A percentile compares a stretch with the other conserved stretches of the same genome.
Evolutionary conservation across 2,797 vertebrate genomes (phyloP).

Genomic region (Adelosebastes latens): DNA sequence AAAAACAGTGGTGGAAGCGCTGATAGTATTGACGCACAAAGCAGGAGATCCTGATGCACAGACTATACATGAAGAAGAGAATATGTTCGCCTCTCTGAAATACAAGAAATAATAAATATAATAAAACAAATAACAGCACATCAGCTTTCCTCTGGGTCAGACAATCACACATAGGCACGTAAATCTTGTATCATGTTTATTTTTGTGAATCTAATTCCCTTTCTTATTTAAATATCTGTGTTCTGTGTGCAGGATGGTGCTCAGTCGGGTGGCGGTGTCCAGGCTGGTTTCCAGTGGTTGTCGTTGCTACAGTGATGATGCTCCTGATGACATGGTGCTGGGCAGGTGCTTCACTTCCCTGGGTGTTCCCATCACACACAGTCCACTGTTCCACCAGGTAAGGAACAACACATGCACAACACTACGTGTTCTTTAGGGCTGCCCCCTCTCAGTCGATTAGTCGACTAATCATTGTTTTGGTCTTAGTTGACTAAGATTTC

Average conservation of each 20-base stretch:
- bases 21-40: background rate
- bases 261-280: slow-evolving; percentile 87
- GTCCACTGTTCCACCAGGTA: slow-evolving; percentile 95
- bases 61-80: background rate
- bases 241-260: slow-evolving; percentile 87
- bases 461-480: too few relatives aligned
- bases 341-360: slow-evolving; percentile 91
- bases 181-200: background rate
- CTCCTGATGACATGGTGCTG: slow-evolving; percentile 95
- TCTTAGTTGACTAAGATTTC: background rate
- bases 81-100: background rate
- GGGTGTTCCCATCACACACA: slow-evolving; percentile 89
- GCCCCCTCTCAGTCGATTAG: too few relatives aligned
- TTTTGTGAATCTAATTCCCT: background rate
- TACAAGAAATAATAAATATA: background rate
- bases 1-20: background rate
- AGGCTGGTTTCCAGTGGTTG: slow-evolving; percentile 87
- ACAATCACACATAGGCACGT: background rate
- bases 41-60: background rate
- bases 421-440: too few relatives aligned
- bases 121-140: background rate
- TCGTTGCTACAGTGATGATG: slow-evolving; percentile 89
- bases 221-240: background rate
- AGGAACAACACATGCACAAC: background rate
- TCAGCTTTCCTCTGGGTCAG: background rate